A percentile compares a stretch with the other conserved stretches of the same genome.
Evolutionary conservation across 2,888 invertebrate species (phyloP).

Genomic region (Lasioglossum marginatum): DNA sequence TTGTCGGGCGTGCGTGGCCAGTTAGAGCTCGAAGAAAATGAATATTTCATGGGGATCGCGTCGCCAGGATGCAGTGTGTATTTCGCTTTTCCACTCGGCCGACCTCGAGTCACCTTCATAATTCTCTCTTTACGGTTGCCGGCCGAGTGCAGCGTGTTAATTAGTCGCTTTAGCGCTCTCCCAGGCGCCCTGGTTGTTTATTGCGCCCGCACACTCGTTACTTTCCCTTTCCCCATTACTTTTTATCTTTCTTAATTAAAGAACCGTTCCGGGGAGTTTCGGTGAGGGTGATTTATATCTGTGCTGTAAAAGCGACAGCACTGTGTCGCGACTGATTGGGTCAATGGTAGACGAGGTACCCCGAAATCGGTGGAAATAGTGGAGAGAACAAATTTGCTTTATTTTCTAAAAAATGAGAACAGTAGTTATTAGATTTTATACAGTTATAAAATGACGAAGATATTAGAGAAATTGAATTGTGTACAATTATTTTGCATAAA

Average conservation of each 20-base stretch:
- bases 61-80: background rate
- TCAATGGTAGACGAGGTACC: background rate
- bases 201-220: background rate
- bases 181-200: background rate
- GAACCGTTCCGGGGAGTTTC: background rate
- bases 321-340: background rate
- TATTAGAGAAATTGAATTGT: background rate
- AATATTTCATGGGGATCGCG: slow-evolving; percentile 49
- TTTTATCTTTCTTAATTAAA: slow-evolving; percentile 18
- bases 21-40: slow-evolving; percentile 24
- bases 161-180: slow-evolving; percentile 20
- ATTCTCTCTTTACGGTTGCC: slow-evolving; percentile 19
- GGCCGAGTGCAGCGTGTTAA: slow-evolving; percentile 24
- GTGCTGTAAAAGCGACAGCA: background rate
- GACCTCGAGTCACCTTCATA: slow-evolving; percentile 25
- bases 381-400: background rate
- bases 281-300: background rate
- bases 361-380: background rate
- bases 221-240: background rate
- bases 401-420: background rate
- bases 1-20: slow-evolving; percentile 27
- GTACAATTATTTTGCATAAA: background rate
- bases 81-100: slow-evolving; percentile 16
- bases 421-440: background rate
- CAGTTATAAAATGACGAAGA: background rate